A percentile compares a stretch with the other conserved stretches of the same genome.
These are phyloP conservation scores for Panurus biarmicus DNA, from an alignment of 2,113 vertebrate genomes.

Conservation along the genomic window DNA sequence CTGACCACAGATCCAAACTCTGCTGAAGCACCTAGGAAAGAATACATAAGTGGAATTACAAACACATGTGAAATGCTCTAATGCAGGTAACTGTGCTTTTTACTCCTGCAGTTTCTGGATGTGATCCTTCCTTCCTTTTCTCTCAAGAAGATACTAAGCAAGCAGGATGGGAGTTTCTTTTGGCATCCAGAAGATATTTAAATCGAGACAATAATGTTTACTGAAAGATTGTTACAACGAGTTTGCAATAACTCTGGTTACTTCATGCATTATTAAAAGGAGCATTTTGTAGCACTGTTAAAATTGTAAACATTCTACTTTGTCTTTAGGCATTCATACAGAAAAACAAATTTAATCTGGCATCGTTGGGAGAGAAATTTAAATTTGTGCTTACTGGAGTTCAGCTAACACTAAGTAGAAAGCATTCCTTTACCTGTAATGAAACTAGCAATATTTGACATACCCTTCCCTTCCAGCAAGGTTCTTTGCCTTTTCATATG, in stretches of 20 bases:
- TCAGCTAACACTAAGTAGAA: not conserved
- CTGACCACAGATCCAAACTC: not conserved
- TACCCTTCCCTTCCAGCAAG: not conserved
- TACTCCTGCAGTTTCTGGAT: not conserved
- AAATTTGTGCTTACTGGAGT: not conserved
- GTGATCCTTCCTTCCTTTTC: not conserved
- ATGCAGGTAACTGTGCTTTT: not conserved
- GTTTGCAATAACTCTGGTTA: constrained; percentile 5
- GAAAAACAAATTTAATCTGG: not conserved
- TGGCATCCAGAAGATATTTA: not conserved
- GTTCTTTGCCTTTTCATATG: not conserved
- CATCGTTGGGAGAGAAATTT: not conserved
- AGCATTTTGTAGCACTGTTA: not conserved
- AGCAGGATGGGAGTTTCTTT: not conserved
- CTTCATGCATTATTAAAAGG: constrained; percentile 24
- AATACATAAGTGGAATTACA: not conserved
- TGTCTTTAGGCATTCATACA: not conserved
- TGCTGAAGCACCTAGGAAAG: not conserved
- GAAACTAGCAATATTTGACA: not conserved
- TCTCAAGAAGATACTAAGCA: not conserved
- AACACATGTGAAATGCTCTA: not conserved
- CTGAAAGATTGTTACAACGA: not conserved
- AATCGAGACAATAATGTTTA: not conserved
- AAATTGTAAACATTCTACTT: not conserved
- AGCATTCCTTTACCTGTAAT: not conserved